Base-by-base conservation (phyloP, 1,140 invertebrate genomes). In the Aphelenchoides fujianensis region DNA sequence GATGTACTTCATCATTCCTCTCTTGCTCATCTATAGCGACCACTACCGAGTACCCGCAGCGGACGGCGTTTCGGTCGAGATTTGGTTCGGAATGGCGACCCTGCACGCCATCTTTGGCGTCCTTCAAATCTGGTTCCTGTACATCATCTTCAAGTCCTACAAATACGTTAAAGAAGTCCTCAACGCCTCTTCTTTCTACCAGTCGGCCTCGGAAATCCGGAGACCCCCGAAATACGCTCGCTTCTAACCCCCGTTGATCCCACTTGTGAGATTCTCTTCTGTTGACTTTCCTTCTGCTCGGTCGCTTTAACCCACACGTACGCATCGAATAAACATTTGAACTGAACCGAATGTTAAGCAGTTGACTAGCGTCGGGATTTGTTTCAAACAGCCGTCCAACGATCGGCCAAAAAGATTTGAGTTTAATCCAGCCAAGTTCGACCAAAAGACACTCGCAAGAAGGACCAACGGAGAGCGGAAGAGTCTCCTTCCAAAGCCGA, bases 111-210 rank as follows among this genome's bases (percentile, higher is more conserved):
- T 5, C 7, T 5, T 59, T 59, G 5, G 55, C 23, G 5, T 23
- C 5, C 28, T 59, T 59, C 55, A 59, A 59, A 30, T 59, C 23
- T 59, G 19, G 5, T 59, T 59, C 23, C 7, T 5, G 28, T 59
- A 59, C 55, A 19, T 59, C 7, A 19, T 59, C 55, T 59, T 30
- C 19, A 59, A 59, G 34, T 27, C 55, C 12, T 7, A 59, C 5
- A 59, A 59, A 19, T 59, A 59, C 19, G 5, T 59, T 5, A 59
- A 59, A 59, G 55, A 59, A 23, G 23, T 59, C 7, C 5, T 59
- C 7, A 7, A n/a, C n/a, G n/a, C n/a, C n/a, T n/a, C n/a, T n/a
- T n/a, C n/a, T n/a, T n/a, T n/a, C n/a, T n/a, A n/a, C 23, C 12
- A 12, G 41, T 48, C 41, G 12, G 23, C 23, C 12, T 23, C 12